Conservation (phyloP, 2,888 invertebrate species). For the Andrena dorsata region DNA sequence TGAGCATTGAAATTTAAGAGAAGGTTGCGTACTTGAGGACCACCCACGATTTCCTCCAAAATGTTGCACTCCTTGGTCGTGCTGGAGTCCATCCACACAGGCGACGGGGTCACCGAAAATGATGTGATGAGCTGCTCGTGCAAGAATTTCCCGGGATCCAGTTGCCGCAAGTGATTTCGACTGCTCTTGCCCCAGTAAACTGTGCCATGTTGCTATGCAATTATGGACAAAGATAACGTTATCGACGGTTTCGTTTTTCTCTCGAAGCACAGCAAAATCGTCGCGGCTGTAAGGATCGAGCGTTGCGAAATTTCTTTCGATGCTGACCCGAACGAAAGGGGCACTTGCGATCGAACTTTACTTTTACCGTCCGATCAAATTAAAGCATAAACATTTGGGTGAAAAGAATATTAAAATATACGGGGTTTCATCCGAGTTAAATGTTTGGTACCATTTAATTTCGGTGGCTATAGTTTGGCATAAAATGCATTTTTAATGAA, state of each 20-base stretch:
- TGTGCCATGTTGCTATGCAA: conserved; percentile 96
- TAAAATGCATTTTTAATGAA: neutral
- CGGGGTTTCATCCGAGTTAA: too few relatives aligned
- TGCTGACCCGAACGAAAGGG: neutral
- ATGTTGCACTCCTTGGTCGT: conserved; percentile 91
- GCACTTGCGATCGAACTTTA: neutral
- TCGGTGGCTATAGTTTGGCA: neutral
- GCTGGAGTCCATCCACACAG: conserved; percentile 98
- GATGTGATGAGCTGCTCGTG: conserved; percentile 93
- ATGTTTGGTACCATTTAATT: neutral
- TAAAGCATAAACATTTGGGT: too few relatives aligned
- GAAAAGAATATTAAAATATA: too few relatives aligned
- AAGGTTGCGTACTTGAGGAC: conserved; percentile 87
- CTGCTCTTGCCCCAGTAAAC: conserved; percentile 96
- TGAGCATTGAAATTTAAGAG: neutral
- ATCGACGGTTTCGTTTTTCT: conserved; percentile 12
- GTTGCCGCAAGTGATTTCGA: conserved; percentile 87
- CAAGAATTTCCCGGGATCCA: conserved; percentile 91
- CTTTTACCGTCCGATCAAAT: neutral
- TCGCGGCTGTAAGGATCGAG: conserved; percentile 10
- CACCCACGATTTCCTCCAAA: conserved; percentile 94
- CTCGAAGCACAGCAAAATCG: neutral
- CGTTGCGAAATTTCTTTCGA: conserved; percentile 14
- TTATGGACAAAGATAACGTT: conserved; percentile 57
- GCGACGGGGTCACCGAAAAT: conserved; percentile 93